Evolutionary conservation across 1,140 invertebrate species (phyloP), one percentile per base, ranked within the genome.

Genomic region (Cataglyphis hispanica): DNA sequence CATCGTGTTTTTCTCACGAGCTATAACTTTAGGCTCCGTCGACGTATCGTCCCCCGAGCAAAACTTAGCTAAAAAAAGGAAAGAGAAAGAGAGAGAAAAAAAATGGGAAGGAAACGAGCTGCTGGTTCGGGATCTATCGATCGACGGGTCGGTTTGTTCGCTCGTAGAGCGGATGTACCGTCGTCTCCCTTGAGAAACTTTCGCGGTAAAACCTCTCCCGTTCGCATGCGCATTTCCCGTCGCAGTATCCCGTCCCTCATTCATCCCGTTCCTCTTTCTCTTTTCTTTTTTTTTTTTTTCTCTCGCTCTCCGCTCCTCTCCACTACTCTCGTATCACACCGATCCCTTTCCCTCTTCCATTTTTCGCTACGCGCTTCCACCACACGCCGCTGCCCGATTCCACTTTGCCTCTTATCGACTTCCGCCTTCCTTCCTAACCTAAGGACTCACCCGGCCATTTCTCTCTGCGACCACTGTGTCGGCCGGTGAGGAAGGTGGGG

Each of bases 381-480:
- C 84, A 67, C 74, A 81, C 75, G 75, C 37, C 77, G 50, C 56
- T 61, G n/a, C 37, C n/a, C 86, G 67, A 87, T 63, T 66, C 85
- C 70, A 70, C 67, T 60, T 86, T 74, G 75, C 75, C 84, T 86
- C 69, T 86, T 87, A 87, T 86, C 86, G 84, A 86, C 84, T 87
- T 86, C 66, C 86, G 64, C 34, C 60, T 84, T 74, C 67, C 67
- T 84, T 85, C 60, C 74, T 77, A 63, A 61, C 63, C 70, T 75
- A 70, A 87, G 58, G 43, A 85, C 86, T 87, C 84, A 58, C 63
- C 69, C 63, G 64, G 74, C 70, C 84, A 83, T 85, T 87, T 87
- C 72, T 87, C 81, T 75, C 70, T 6, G 63, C 46, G 75, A 67
- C 67, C 72, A 81, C 58, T 80, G 77, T 76, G 77, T 76, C 74